Evolutionary conservation across 2,113 vertebrate genomes (phyloP), one percentile per base, ranked within the genome.

Genomic region (Phoxinus phoxinus): DNA sequence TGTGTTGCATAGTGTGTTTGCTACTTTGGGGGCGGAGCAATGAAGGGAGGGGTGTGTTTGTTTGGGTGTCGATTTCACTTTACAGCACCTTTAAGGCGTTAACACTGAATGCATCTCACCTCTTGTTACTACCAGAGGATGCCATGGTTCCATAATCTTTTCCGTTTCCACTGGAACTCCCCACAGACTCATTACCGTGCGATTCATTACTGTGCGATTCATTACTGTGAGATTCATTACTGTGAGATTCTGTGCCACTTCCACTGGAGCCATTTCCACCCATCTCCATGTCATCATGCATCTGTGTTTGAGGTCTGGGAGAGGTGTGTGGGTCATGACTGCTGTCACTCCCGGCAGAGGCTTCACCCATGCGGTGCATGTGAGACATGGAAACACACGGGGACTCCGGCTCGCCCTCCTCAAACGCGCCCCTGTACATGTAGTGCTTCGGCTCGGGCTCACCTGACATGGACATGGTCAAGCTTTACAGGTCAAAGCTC

Each of bases 221-320:
- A 56, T 92, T 95, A 1, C 96, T 95, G 0, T 90, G 92, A 0
- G 94, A 96, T 85, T 96, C 95, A 4, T 96, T 96, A 7, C 96
- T 93, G 73, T 95, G 95, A 85, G 95, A 96, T 77, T 96, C 95
- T 5, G 95, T 96, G 19, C 95, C 94, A 2, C 96, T 97, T 1
- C 94, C 95, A 5, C 96, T 96, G 0, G 95, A 97, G 78, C 96
- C 94, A 6, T 95, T 94, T 87, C 95, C 94, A 0, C 93, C 93
- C 95, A 97, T 97, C 87, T 98, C 97, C 77, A 97, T 91, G 2
- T 98, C 97, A 80, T 97, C 96, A 21, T 96, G 96, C 65, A 95
- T 89, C 1, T 86, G 58, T 25, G 84, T 83, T 32, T 89, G 93
- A 1, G 87, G 73, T 2, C 91, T 83, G 0, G 73, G 85, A 0